Percentiles rank a stretch among this genome's conserved stretches.
These are phyloP conservation scores for Octopus bimaculoides DNA, from an alignment of 1,140 invertebrate species.

Conservation along the genomic window DNA sequence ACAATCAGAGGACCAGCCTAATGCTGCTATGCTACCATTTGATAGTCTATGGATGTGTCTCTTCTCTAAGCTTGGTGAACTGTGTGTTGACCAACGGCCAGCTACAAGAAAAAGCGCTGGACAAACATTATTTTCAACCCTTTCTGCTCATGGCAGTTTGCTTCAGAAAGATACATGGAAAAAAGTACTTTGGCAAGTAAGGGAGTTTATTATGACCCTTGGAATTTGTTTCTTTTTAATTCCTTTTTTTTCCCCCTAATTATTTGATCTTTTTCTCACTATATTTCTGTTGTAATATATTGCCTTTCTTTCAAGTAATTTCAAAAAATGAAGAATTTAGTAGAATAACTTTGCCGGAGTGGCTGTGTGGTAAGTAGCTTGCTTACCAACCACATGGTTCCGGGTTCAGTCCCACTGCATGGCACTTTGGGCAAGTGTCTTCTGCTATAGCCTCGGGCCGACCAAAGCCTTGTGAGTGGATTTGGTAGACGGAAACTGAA, in stretches of 20 bases:
- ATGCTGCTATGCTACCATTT: conserved; percentile 69
- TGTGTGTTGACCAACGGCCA: conserved; percentile 92
- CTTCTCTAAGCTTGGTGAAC: conserved; percentile 82
- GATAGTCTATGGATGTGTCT: conserved; percentile 95
- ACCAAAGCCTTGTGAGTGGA: too few species aligned
- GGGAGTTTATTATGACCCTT: neutral
- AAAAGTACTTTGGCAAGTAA: conserved; percentile 55
- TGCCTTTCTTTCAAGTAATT: too few species aligned
- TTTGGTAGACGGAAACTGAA: too few species aligned
- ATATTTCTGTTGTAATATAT: too few species aligned
- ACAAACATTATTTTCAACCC: conserved; percentile 96
- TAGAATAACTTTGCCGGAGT: too few species aligned
- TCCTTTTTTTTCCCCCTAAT: neutral
- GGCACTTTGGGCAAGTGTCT: too few species aligned
- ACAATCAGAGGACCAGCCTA: conserved; percentile 22
- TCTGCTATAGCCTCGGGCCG: too few species aligned
- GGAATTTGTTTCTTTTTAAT: neutral
- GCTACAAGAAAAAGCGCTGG: conserved; percentile 97
- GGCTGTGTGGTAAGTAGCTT: too few species aligned
- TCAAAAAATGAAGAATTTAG: too few species aligned
- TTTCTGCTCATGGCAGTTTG: conserved; percentile 89
- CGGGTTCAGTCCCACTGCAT: too few species aligned
- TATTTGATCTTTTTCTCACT: too few species aligned
- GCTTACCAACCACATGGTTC: too few species aligned
- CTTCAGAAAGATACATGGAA: conserved; percentile 85